Conservation (phyloP, 2,888 invertebrate genomes). For the Caenorhabditis sulstoni region DNA sequence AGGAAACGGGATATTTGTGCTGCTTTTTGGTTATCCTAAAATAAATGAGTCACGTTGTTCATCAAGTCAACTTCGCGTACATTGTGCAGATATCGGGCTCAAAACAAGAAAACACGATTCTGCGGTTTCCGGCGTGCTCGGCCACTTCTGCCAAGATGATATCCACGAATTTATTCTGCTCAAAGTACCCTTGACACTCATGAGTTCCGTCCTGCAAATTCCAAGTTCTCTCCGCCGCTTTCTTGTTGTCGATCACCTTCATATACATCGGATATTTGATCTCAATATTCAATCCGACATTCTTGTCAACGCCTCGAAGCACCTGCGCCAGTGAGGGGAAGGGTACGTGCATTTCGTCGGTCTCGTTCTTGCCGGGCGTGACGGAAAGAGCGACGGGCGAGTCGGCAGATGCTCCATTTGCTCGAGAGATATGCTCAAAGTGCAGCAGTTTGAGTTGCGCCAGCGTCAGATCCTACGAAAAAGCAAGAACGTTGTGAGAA, state of each 20-base stretch:
- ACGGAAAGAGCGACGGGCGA: slow-evolving; percentile 46
- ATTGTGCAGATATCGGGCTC: slow-evolving; percentile 96
- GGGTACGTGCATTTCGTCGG: slow-evolving; percentile 83
- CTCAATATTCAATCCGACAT: slow-evolving; percentile 96
- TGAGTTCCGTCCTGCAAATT: slow-evolving; percentile 81
- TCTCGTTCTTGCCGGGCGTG: slow-evolving; percentile 65
- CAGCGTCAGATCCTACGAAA: slow-evolving; percentile 65
- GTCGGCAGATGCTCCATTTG: slow-evolving; percentile 88
- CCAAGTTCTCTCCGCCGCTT: background rate
- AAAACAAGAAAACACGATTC: slow-evolving; percentile 95
- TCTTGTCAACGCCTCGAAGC: slow-evolving; percentile 88
- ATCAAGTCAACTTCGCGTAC: slow-evolving; percentile 28
- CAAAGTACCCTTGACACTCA: slow-evolving; percentile 83
- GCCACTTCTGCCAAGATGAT: slow-evolving; percentile 89
- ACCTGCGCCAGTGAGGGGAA: slow-evolving; percentile 92
- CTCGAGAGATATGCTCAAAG: slow-evolving; percentile 86
- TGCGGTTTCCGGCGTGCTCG: slow-evolving; percentile 87
- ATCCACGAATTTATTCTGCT: slow-evolving; percentile 94
- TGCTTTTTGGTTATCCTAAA: slow-evolving; percentile 90
- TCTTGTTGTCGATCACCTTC: slow-evolving; percentile 56
- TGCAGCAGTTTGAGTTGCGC: slow-evolving; percentile 69
- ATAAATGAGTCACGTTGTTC: background rate
- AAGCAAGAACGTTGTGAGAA: background rate
- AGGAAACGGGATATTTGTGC: slow-evolving; percentile 96
- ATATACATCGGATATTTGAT: slow-evolving; percentile 94